Percentiles rank a stretch among this genome's conserved stretches.
phyloP scores from a whole-genome alignment of 2,113 vertebrate genomes.

The Sylvia atricapilla region DNA sequence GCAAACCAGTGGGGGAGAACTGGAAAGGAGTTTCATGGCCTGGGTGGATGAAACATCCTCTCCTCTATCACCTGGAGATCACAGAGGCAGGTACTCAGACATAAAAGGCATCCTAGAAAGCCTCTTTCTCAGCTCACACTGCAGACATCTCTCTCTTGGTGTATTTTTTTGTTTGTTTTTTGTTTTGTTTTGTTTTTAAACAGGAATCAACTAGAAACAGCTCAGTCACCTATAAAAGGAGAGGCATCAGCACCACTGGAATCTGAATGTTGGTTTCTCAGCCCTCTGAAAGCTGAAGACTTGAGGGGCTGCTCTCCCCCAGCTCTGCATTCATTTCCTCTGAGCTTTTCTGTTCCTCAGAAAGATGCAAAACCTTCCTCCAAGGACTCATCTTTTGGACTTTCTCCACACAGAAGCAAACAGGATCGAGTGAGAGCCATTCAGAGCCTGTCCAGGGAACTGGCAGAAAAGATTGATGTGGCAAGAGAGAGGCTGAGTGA shows the following conservation, averaged over 20 bases:
- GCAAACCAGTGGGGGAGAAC: background rate
- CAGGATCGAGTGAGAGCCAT: conserved; percentile 66
- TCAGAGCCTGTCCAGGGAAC: conserved; percentile 44
- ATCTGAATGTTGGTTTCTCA: background rate
- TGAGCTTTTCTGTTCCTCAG: background rate
- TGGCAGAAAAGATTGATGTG: conserved; percentile 63
- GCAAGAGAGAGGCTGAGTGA: conserved; percentile 50
- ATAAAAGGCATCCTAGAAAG: background rate
- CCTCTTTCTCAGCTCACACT: background rate
- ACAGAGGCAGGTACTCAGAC: conserved; percentile 38
- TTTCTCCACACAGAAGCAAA: conserved; percentile 8
- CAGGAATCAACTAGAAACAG: background rate
- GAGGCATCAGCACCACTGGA: background rate
- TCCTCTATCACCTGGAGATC: background rate
- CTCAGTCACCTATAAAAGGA: background rate
- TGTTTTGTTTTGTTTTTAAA: background rate
- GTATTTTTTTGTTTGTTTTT: no score
- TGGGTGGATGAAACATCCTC: background rate
- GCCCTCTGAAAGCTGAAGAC: background rate
- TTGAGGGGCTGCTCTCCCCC: background rate
- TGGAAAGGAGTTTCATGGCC: background rate
- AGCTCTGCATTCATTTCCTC: background rate
- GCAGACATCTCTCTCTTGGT: background rate
- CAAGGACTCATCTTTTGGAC: background rate
- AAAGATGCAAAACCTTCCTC: background rate